Evolutionary conservation across 2,888 invertebrate species (phyloP), one percentile per base, ranked within the genome.

Genomic region (Euspilapteryx auroguttella): DNA sequence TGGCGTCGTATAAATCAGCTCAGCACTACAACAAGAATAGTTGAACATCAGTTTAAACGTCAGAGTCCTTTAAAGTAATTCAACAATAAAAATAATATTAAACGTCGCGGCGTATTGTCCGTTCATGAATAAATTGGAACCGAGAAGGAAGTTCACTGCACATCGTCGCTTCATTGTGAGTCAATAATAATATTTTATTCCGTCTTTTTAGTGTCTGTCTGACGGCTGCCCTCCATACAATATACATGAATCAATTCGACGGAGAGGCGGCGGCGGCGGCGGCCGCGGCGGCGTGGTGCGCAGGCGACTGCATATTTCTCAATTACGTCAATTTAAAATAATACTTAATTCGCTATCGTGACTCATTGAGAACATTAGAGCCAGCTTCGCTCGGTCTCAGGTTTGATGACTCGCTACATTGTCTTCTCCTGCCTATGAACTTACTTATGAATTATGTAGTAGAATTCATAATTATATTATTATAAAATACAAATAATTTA

Each of bases 281-380:
- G 17, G 8, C 17, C 17, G 17, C 17, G 17, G 17, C n/a, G n/a
- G n/a, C n/a, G n/a, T n/a, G n/a, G 53, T 47, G 54, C 62, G 57
- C 68, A 58, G 62, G 55, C 56, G 55, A 47, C 71, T 71, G 71
- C 73, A 71, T 75, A 73, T 75, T 75, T 75, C 71, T 64, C 73
- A 75, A 73, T 75, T 73, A 75, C 63, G 69, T 71, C 73, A 73
- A 75, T 75, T 73, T 71, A 71, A 71, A 73, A 71, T 73, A 73
- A 73, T 75, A 66, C 71, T 68, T 73, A 75, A 71, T 75, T 73
- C 50, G 68, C 69, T 61, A 69, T 71, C 63, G 69, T 73, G 73
- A 71, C 54, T 71, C 73, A 71, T 58, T 59, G 55, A 44, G 65
- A 63, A 57, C 61, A 62, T 33, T 36, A 31, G 23, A n/a, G n/a